Percentiles rank a stretch among this genome's conserved stretches.
Evolutionary conservation across 35 echinoderm and acorn worm species (phyloP).

Genomic region (Patiria miniata): DNA sequence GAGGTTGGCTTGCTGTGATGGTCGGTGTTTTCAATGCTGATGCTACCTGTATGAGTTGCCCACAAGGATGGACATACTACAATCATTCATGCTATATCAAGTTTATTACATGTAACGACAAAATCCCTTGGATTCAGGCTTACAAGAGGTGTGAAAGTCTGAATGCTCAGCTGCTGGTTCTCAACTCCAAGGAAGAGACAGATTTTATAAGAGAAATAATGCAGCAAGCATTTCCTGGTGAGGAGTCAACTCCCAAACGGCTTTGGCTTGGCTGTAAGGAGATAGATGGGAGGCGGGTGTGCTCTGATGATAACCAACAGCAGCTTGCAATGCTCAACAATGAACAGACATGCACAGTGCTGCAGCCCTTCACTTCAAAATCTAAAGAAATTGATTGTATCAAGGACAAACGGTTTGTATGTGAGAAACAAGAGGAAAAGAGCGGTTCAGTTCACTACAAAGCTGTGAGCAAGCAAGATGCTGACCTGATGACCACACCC

Average conservation of each 20-base stretch:
- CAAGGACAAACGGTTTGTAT: not conserved
- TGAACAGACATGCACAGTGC: not conserved
- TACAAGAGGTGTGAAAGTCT: not conserved
- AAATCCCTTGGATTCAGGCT: not conserved
- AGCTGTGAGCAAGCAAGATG: not conserved
- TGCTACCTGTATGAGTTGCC: not conserved
- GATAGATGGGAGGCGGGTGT: not conserved
- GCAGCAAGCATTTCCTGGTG: not conserved
- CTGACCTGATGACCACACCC: not conserved
- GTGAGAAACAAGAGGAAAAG: not conserved
- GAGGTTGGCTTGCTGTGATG: slow-evolving; percentile 12
- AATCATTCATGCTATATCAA: not conserved
- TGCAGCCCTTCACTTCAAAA: not conserved
- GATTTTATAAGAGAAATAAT: not conserved
- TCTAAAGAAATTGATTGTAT: not conserved
- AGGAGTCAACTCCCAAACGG: too few species aligned
- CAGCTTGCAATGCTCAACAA: not conserved
- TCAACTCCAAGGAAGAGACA: not conserved
- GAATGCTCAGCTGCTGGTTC: not conserved
- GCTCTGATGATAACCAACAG: slow-evolving; percentile 6
- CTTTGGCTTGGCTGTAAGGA: not conserved
- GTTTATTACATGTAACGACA: not conserved
- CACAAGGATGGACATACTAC: not conserved
- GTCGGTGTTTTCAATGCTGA: not conserved
- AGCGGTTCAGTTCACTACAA: not conserved